A percentile compares a stretch with the other conserved stretches of the same genome.
phyloP scores from a whole-genome alignment of 2,797 vertebrate genomes.

The Phoebastria nigripes region DNA sequence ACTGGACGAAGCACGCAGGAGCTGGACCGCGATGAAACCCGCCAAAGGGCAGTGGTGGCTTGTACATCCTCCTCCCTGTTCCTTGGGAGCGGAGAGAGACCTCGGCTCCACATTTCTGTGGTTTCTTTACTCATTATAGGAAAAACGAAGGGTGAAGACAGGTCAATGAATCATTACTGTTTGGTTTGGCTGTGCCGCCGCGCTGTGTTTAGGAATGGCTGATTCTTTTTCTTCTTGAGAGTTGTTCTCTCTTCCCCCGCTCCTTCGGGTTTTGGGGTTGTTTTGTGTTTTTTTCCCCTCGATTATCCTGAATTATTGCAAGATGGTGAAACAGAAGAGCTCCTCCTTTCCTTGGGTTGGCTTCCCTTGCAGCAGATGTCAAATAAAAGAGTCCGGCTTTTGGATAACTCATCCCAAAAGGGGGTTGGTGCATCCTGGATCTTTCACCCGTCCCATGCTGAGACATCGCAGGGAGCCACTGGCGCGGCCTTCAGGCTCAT shows the following conservation, averaged over 20 bases:
- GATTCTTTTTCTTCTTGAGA: conserved; percentile 38
- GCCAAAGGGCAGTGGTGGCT: not conserved
- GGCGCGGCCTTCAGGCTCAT: not conserved
- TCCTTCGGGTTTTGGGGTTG: conserved; percentile 44
- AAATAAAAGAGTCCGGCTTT: conserved; percentile 32
- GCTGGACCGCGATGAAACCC: not conserved
- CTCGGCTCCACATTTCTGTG: conserved; percentile 4
- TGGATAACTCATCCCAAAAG: conserved; percentile 13
- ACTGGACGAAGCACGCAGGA: not conserved
- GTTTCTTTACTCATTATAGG: conserved; percentile 65
- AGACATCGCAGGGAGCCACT: conserved; percentile 5
- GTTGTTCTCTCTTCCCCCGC: not conserved
- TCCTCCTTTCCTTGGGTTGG: conserved; percentile 21
- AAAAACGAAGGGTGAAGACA: conserved; percentile 69
- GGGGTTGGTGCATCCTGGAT: not conserved
- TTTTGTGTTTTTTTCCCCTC: not conserved
- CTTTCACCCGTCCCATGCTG: not conserved
- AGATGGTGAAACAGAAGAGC: conserved; percentile 57
- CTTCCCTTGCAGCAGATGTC: conserved; percentile 59
- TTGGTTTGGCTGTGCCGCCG: conserved; percentile 34
- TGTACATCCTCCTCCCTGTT: not conserved
- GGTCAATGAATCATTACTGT: conserved; percentile 68
- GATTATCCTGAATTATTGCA: conserved; percentile 66
- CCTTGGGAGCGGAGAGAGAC: not conserved
- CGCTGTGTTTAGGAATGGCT: conserved; percentile 34